Evolutionary conservation across 2,888 invertebrate genomes (phyloP).

Genomic region (Hypolimnas misippus): DNA sequence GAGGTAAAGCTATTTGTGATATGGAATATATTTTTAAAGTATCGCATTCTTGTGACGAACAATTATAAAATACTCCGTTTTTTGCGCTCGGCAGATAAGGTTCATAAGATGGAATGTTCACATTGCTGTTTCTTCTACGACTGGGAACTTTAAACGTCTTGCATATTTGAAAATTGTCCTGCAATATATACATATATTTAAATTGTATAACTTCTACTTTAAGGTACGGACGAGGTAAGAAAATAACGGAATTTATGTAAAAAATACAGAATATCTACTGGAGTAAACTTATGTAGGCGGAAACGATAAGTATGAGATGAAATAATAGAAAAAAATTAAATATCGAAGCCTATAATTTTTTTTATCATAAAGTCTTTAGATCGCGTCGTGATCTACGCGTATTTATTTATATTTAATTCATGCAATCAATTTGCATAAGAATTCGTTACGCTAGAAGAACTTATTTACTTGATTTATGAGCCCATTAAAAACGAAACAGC

Average conservation of each 20-base stretch:
- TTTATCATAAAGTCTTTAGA: slow-evolving; percentile 24
- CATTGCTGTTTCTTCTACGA: slow-evolving; percentile 49
- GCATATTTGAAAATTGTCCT: slow-evolving; percentile 61
- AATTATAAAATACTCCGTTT: slow-evolving; percentile 58
- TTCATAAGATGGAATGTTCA: slow-evolving; percentile 63
- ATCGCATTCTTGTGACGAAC: slow-evolving; percentile 57
- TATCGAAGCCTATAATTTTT: slow-evolving; percentile 7
- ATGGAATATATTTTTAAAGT: slow-evolving; percentile 57
- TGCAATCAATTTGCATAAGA: slow-evolving; percentile 39
- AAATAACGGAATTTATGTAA: too few species aligned
- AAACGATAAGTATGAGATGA: background rate
- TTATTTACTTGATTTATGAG: slow-evolving; percentile 18
- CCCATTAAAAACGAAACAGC: slow-evolving; percentile 10
- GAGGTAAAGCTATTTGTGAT: slow-evolving; percentile 57
- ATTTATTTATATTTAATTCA: slow-evolving; percentile 28
- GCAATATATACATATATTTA: slow-evolving; percentile 42
- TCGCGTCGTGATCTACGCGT: slow-evolving; percentile 29
- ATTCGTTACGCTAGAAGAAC: slow-evolving; percentile 33
- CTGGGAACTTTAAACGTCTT: slow-evolving; percentile 46
- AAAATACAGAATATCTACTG: too few species aligned
- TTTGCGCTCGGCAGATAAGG: slow-evolving; percentile 68
- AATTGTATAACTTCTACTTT: too few species aligned
- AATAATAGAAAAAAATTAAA: background rate
- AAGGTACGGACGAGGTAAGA: too few species aligned
- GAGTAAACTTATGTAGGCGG: background rate